Percentiles rank a stretch among this genome's conserved stretches.
These are phyloP conservation scores for Entomobrya proxima DNA, from an alignment of 2,888 invertebrate species.

Conservation along the genomic window DNA sequence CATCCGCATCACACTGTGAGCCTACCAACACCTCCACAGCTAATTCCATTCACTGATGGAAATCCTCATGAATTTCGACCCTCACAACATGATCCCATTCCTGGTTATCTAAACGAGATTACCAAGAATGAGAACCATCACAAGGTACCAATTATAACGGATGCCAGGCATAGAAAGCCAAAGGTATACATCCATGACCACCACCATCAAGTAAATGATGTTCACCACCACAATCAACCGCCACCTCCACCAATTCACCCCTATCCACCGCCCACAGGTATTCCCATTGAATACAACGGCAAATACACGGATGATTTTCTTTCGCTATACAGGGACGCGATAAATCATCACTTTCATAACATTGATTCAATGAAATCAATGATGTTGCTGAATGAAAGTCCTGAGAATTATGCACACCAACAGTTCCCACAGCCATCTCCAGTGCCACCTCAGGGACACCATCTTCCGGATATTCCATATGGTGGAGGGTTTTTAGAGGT, in stretches of 20 bases:
- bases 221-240: background rate
- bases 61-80: slow-evolving; percentile 51
- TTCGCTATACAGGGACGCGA: slow-evolving; percentile 61
- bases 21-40: slow-evolving; percentile 72
- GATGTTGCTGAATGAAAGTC: background rate
- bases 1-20: slow-evolving; percentile 40
- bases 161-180: slow-evolving; percentile 39
- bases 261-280: slow-evolving; percentile 7
- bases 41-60: slow-evolving; percentile 56
- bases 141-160: slow-evolving; percentile 36
- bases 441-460: background rate
- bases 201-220: background rate
- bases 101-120: slow-evolving; percentile 38
- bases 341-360: slow-evolving; percentile 50
- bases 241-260: slow-evolving; percentile 39
- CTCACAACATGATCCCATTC: slow-evolving; percentile 68
- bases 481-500: slow-evolving; percentile 15
- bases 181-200: slow-evolving; percentile 34
- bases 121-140: slow-evolving; percentile 16
- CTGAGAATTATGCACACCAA: slow-evolving; percentile 19
- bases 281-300: slow-evolving; percentile 60
- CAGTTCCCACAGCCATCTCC: slow-evolving; percentile 44
- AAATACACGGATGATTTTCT: slow-evolving; percentile 71
- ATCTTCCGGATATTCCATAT: background rate
- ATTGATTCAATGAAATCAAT: slow-evolving; percentile 32